Conservation (phyloP, 2,113 vertebrate species). For the Chloropsis hardwickii region DNA sequence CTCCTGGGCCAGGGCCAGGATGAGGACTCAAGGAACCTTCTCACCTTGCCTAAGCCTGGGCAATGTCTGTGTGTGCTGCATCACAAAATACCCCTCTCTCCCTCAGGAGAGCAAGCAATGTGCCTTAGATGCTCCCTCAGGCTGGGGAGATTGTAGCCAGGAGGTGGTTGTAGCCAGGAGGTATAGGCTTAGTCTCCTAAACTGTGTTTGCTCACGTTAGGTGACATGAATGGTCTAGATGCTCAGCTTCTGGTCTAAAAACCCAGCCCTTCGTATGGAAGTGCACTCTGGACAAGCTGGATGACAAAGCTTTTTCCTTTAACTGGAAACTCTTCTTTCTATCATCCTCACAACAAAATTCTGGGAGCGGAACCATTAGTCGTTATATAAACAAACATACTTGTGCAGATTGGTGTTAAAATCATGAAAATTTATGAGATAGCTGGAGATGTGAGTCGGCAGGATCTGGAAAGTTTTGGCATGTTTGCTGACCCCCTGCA, state of each 20-base stretch:
- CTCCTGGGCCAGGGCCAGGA: fast-evolving
- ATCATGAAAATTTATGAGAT: not conserved
- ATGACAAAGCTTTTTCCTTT: not conserved
- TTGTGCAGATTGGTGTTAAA: not conserved
- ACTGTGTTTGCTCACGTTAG: not conserved
- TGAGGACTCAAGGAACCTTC: fast-evolving
- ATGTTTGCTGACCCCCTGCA: not conserved
- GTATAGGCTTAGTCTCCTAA: not conserved
- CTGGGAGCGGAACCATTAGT: not conserved
- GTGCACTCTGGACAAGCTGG: not conserved
- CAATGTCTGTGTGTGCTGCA: fast-evolving
- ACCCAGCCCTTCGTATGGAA: not conserved
- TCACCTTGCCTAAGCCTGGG: not conserved
- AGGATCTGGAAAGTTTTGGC: not conserved
- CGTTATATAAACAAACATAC: not conserved
- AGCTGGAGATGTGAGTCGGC: not conserved
- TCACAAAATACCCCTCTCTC: not conserved
- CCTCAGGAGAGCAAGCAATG: not conserved
- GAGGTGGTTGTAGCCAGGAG: too few relatives aligned
- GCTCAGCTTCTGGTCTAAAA: not conserved
- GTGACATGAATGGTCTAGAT: not conserved
- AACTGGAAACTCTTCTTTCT: not conserved
- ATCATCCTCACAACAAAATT: not conserved
- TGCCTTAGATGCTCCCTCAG: fast-evolving
- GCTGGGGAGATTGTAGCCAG: fast-evolving